A percentile compares a stretch with the other conserved stretches of the same genome.
Conservation (phyloP, 2,888 invertebrate species). For the Noctua fimbriata region DNA sequence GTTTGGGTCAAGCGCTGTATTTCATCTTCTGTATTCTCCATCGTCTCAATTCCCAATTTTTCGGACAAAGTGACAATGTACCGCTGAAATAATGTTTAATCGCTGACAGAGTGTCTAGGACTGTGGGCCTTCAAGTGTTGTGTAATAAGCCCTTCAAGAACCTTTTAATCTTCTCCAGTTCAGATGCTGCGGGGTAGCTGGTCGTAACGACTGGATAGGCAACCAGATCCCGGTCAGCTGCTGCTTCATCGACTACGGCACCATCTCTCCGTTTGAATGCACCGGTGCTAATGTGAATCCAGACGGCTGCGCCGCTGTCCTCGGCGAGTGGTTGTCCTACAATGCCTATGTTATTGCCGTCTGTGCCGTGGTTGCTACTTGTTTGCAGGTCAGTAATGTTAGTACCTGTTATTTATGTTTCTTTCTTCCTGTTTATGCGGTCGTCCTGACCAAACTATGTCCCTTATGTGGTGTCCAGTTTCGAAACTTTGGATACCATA, state of each 20-base stretch:
- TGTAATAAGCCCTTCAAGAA: not conserved
- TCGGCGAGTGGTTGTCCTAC: constrained; percentile 88
- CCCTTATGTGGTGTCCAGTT: not conserved
- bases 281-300: constrained; percentile 72
- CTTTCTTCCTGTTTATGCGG: not conserved
- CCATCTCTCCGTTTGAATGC: constrained; percentile 86
- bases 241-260: constrained; percentile 88
- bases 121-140: not conserved
- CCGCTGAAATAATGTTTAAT: not conserved
- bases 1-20: not conserved
- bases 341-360: constrained; percentile 79
- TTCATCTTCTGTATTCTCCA: not conserved
- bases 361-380: constrained; percentile 74
- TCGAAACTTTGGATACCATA: not conserved
- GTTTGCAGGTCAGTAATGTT: constrained; percentile 79
- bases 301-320: constrained; percentile 88
- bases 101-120: not conserved
- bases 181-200: constrained; percentile 92
- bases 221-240: constrained; percentile 91
- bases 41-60: not conserved
- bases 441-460: not conserved
- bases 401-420: constrained; percentile 21
- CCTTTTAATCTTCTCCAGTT: constrained; percentile 84
- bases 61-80: not conserved
- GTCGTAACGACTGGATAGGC: constrained; percentile 89